Conservation (phyloP, 2,888 invertebrate genomes). For the Cephus rjabovi region DNA sequence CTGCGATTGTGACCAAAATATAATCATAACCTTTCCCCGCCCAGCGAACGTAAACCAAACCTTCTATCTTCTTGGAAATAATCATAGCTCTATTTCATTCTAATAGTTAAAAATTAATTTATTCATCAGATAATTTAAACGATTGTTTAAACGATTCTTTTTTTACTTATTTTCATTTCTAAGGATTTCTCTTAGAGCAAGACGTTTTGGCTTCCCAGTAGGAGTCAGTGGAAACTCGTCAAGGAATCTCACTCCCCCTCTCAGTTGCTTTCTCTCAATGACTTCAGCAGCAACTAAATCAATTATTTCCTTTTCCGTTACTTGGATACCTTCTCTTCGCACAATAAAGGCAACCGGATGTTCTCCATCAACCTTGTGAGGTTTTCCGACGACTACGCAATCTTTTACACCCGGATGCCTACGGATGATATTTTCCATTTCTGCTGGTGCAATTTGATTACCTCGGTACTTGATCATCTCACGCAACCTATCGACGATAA, state of each 20-base stretch:
- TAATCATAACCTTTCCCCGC: neutral
- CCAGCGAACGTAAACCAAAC: neutral
- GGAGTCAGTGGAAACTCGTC: conserved; percentile 4
- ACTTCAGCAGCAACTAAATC: conserved; percentile 10
- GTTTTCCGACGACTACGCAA: conserved; percentile 50
- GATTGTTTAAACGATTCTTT: neutral
- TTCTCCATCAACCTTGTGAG: conserved; percentile 46
- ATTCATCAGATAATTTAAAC: neutral
- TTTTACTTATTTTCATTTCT: neutral
- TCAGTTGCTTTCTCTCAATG: neutral
- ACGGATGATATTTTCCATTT: conserved; percentile 50
- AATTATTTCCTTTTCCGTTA: conserved; percentile 11
- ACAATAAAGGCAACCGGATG: conserved; percentile 55
- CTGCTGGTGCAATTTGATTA: conserved; percentile 51
- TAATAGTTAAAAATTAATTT: neutral
- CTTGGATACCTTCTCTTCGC: conserved; percentile 3
- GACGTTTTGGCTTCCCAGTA: conserved; percentile 3
- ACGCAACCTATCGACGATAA: conserved; percentile 53
- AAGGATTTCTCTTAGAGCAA: neutral
- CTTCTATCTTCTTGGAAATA: neutral
- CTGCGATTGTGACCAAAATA: neutral
- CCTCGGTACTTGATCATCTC: conserved; percentile 56
- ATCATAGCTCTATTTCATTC: neutral
- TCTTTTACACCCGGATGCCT: conserved; percentile 50
- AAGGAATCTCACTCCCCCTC: conserved; percentile 12